These are phyloP conservation scores for Manis crassicaudata DNA, from an alignment of 2,797 vertebrate genomes.

Conservation along the genomic window DNA sequence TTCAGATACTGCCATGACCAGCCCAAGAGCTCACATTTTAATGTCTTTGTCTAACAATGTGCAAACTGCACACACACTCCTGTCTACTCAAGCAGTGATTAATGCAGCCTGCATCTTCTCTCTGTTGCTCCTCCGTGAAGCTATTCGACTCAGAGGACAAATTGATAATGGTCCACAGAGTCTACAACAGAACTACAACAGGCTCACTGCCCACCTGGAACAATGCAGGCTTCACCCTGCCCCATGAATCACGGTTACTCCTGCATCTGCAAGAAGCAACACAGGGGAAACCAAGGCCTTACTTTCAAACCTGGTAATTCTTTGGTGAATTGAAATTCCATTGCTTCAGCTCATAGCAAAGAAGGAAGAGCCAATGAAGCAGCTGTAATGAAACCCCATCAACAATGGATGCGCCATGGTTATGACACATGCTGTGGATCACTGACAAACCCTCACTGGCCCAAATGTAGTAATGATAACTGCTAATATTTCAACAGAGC, in stretches of 20 bases:
- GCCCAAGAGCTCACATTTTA: not conserved
- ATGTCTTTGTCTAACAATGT: not conserved
- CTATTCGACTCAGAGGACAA: not conserved
- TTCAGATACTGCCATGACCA: not conserved
- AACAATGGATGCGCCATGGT: not conserved
- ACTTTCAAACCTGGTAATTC: not conserved
- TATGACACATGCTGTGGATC: not conserved
- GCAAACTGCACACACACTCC: not conserved
- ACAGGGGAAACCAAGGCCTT: not conserved
- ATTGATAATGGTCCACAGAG: not conserved
- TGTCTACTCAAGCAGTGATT: not conserved
- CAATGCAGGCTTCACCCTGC: not conserved
- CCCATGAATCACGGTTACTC: not conserved
- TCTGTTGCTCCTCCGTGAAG: not conserved
- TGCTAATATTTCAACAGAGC: not conserved
- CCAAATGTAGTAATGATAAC: not conserved
- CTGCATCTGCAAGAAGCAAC: not conserved
- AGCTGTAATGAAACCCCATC: not conserved
- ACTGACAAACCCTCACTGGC: not conserved
- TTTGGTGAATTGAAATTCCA: not conserved
- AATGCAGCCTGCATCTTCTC: not conserved
- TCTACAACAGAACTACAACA: not conserved
- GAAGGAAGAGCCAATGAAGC: not conserved
- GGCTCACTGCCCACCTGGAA: not conserved
- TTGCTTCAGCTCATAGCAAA: not conserved